phyloP scores from a whole-genome alignment of 2,113 vertebrate species.

The Cinclus cinclus region DNA sequence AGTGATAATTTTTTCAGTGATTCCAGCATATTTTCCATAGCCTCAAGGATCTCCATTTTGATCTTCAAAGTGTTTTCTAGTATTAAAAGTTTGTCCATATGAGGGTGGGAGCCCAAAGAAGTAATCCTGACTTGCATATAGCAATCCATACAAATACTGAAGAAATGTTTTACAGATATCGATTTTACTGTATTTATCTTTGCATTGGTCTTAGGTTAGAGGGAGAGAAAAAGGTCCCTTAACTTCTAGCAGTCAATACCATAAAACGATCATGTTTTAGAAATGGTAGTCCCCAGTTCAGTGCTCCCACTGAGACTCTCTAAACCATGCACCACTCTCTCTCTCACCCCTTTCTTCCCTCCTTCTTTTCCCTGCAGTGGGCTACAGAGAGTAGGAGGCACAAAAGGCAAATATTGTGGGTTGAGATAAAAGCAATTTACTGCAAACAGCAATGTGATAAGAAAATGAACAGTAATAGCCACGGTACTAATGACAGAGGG shows the following conservation, averaged over 20 bases:
- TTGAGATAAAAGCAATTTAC: neutral
- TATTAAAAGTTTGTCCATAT: neutral
- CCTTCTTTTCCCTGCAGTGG: neutral
- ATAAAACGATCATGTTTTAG: neutral
- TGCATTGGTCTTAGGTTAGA: neutral
- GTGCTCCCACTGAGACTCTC: neutral
- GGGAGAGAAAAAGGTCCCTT: neutral
- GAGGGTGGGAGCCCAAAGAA: neutral
- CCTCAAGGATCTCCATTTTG: neutral
- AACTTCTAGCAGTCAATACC: neutral
- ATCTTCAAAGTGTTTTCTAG: neutral
- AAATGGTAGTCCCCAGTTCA: neutral
- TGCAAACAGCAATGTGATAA: neutral
- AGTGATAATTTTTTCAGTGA: neutral
- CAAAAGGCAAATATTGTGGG: neutral
- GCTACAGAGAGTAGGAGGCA: neutral
- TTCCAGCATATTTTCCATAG: neutral
- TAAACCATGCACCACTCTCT: neutral
- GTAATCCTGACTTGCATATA: neutral
- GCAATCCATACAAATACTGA: neutral
- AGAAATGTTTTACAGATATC: neutral
- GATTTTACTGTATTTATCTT: neutral
- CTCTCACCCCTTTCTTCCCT: neutral
- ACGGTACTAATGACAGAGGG: neutral
- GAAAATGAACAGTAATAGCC: neutral